These are phyloP conservation scores for Helicoverpa armigera DNA, from an alignment of 1,140 invertebrate species.

Conservation along the genomic window DNA sequence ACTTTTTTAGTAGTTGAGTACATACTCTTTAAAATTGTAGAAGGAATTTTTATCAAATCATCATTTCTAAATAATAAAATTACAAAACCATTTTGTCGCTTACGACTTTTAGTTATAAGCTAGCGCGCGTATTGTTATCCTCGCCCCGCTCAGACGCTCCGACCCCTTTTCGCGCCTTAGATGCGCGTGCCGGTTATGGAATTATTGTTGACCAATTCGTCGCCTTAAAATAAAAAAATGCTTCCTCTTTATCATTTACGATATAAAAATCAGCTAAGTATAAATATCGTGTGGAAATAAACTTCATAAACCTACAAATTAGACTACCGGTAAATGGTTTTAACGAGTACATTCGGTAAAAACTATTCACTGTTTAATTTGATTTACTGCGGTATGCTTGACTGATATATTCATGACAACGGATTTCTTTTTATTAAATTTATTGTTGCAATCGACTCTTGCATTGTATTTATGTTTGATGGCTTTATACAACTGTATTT, in stretches of 20 bases:
- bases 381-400: slow-evolving; percentile 7
- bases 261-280: not conserved
- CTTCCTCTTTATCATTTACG: not conserved
- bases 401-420: slow-evolving; percentile 1
- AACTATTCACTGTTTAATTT: not conserved
- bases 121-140: too few relatives aligned
- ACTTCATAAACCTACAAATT: not conserved
- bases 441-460: not conserved
- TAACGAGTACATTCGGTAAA: not conserved
- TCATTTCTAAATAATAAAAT: too few relatives aligned
- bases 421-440: slow-evolving; percentile 18
- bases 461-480: not conserved
- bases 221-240: too few relatives aligned
- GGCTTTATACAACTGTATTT: not conserved
- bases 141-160: too few relatives aligned
- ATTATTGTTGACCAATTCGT: too few relatives aligned
- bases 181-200: too few relatives aligned
- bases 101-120: too few relatives aligned
- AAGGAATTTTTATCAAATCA: too few relatives aligned
- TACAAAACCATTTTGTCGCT: too few relatives aligned
- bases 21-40: too few relatives aligned
- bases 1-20: too few relatives aligned
- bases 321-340: not conserved
- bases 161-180: too few relatives aligned
- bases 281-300: not conserved